Evolutionary conservation across 2,797 vertebrate genomes (phyloP).

Genomic region (Acrossocheilus fasciatus): DNA sequence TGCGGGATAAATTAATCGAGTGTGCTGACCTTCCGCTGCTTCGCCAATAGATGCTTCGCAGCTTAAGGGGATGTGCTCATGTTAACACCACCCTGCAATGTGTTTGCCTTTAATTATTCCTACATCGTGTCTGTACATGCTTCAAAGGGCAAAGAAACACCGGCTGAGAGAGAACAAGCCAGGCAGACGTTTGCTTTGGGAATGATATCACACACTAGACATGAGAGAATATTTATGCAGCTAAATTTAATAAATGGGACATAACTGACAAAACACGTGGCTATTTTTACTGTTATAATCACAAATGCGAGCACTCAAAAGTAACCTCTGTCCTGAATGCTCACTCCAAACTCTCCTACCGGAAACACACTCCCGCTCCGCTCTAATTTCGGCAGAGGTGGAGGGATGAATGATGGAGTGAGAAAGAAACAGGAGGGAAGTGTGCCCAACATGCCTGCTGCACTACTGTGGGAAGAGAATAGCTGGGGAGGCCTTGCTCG

Average conservation of each 20-base stretch:
- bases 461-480: slow-evolving; percentile 24
- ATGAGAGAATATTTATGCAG: slow-evolving; percentile 31
- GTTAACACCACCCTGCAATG: slow-evolving; percentile 38
- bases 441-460: slow-evolving; percentile 24
- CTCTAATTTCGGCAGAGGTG: slow-evolving; percentile 44
- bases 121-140: slow-evolving; percentile 31
- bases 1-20: slow-evolving; percentile 57
- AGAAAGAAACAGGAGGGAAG: slow-evolving; percentile 33
- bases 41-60: slow-evolving; percentile 45
- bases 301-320: slow-evolving; percentile 37
- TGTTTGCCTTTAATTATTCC: slow-evolving; percentile 62
- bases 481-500: slow-evolving; percentile 10
- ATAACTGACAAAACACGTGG: slow-evolving; percentile 5
- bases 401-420: slow-evolving; percentile 49
- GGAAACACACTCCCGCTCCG: slow-evolving; percentile 44
- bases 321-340: slow-evolving; percentile 48
- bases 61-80: slow-evolving; percentile 36
- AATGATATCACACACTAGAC: slow-evolving; percentile 12
- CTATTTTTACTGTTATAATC: slow-evolving; percentile 43
- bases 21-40: slow-evolving; percentile 58
- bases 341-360: slow-evolving; percentile 22
- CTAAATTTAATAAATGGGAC: slow-evolving; percentile 36
- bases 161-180: background rate
- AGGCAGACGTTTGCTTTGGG: slow-evolving; percentile 5
- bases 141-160: slow-evolving; percentile 17